A percentile compares a stretch with the other conserved stretches of the same genome.
Evolutionary conservation across 64 coral and sea anemone species (phyloP).

Genomic region (Stichodactyla mertensii): DNA sequence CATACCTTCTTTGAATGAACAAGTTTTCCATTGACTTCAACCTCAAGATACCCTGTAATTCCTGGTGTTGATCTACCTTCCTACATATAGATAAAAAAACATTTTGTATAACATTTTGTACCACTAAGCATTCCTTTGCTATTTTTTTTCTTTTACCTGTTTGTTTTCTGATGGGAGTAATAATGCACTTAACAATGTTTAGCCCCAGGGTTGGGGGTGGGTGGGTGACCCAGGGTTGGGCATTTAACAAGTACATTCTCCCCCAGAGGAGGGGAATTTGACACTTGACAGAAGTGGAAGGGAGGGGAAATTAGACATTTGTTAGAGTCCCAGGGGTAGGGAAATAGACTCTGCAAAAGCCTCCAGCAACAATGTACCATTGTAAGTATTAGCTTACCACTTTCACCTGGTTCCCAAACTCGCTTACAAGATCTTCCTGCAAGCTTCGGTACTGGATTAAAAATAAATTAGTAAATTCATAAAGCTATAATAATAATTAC

Average conservation of each 20-base stretch:
- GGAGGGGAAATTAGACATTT: no score
- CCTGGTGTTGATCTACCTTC: constrained; percentile 31
- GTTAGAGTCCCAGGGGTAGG: no score
- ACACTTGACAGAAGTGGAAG: no score
- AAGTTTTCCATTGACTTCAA: constrained; percentile 69
- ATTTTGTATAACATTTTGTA: background rate
- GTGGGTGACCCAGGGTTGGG: background rate
- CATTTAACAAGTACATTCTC: background rate
- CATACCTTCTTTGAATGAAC: constrained; percentile 87
- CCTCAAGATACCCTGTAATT: constrained; percentile 72
- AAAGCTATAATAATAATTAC: no score
- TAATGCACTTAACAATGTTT: background rate
- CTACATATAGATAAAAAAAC: constrained; percentile 49
- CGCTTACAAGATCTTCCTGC: background rate
- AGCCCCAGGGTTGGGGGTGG: no score
- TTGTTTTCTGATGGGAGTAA: background rate
- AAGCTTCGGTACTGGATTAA: constrained; percentile 25
- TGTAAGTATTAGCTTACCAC: constrained; percentile 28
- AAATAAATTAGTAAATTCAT: background rate
- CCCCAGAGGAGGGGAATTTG: no score
- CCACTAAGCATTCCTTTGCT: background rate
- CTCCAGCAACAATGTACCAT: background rate
- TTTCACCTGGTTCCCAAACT: constrained; percentile 35
- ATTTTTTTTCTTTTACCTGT: background rate
- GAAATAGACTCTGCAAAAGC: background rate